These are phyloP conservation scores for Polypterus senegalus DNA, from an alignment of 2,113 vertebrate genomes.

Conservation along the genomic window DNA sequence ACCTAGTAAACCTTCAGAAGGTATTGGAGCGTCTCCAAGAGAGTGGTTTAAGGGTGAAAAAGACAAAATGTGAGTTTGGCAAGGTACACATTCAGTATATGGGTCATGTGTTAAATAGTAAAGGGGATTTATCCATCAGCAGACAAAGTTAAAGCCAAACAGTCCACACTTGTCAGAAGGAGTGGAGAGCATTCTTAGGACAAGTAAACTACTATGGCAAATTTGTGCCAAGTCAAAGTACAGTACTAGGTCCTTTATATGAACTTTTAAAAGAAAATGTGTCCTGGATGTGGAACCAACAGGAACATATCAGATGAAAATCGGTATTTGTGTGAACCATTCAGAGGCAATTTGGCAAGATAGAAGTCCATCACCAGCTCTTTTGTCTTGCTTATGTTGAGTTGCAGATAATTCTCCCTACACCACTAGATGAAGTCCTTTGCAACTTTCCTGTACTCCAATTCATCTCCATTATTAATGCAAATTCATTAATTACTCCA, in stretches of 20 bases:
- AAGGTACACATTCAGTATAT: constrained; percentile 11
- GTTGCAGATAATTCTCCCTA: no score
- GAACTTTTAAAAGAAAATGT: constrained; percentile 2
- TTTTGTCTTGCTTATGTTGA: no score
- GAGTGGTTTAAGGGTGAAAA: constrained; percentile 14
- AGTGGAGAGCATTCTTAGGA: constrained; percentile 9
- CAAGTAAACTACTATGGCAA: constrained; percentile 12
- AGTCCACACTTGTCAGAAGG: constrained; percentile 5
- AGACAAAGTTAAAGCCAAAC: constrained; percentile 10
- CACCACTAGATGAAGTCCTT: no score
- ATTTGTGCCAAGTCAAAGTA: constrained; percentile 8
- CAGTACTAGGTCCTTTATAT: constrained; percentile 6
- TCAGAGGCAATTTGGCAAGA: no score
- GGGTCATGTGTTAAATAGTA: constrained; percentile 8
- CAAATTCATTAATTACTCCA: no score
- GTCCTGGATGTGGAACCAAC: constrained; percentile 3
- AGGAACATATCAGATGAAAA: not conserved
- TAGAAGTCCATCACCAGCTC: no score
- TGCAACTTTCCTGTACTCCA: no score
- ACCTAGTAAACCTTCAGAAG: constrained; percentile 7
- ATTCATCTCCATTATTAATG: no score
- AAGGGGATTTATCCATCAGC: constrained; percentile 11
- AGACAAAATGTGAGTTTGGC: constrained; percentile 14
- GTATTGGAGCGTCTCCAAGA: constrained; percentile 9
- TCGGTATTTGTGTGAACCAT: no score